Evolutionary conservation across 1,140 invertebrate species (phyloP), one percentile per base, ranked within the genome.

Genomic region (Asbolus verrucosus): DNA sequence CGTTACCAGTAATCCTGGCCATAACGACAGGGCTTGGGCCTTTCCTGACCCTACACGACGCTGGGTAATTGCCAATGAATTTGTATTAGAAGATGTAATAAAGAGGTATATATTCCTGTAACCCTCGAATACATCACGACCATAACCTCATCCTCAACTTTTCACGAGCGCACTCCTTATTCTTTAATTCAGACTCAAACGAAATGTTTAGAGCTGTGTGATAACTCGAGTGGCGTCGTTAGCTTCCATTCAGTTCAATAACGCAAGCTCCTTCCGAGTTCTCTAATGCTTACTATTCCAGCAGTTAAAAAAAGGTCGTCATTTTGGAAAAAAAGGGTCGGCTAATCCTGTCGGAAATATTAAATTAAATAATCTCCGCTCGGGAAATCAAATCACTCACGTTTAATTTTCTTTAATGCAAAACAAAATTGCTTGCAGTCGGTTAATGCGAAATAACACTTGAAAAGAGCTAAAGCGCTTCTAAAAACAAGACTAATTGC

Each of bases 21-120:
- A 69, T 72, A 72, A 72, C 67, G 60, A 61, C 38, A 31, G 33
- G 46, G 24, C 60, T 59, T 15, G 39, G 21, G 24, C 14, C 27
- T 31, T 63, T 72, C 63, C 54, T 65, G 27, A 66, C 62, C 62
- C 65, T 67, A 36, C 41, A 62, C 21, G 43, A 61, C 50, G 18
- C 39, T 36, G 43, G 41, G 71, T 72, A 72, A 72, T 72, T 69
- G 67, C 60, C 71, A 63, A 69, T 72, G 71, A 72, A 72, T 72
- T 72, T 72, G 61, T 72, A 72, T 72, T 54, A 69, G 71, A 59
- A 65, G 69, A 21, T 39, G 62, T 38, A 65, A 65, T 65, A 70
- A 59, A 70, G 62, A 50, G 21, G 24, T 54, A 65, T 36, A 54
- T 38, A 27, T 70, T 50, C 50, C 61, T 11, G 46, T 8, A 27